Base-by-base conservation (phyloP, 2,797 vertebrate species). In the Adrianichthys oophorus region DNA sequence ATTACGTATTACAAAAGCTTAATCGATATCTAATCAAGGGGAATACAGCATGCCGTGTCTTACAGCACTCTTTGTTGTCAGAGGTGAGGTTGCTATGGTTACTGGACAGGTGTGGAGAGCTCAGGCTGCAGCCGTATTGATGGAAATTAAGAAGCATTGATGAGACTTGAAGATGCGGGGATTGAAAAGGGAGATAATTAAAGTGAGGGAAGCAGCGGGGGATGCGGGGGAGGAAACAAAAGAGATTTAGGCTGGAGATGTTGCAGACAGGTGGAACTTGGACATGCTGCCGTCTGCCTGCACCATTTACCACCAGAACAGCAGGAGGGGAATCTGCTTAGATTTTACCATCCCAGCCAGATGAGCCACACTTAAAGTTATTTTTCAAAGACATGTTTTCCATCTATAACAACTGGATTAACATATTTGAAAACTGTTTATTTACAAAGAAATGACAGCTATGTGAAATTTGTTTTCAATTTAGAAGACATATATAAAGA, bases 11-110 rank as follows among this genome's bases (percentile, higher is more conserved):
- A 91, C 91, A 92, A 92, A 92, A 92, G 89, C 87, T 69, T 90
- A 92, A 93, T 93, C 92, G 90, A 93, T 93, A 93, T 91, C 90
- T 86, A 92, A 93, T 93, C 91, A 92, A 82, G 85, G 84, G 74
- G 86, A 92, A 89, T 88, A 91, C 87, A 87, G 87, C 79, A 74
- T 65, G 74, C 72, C 77, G 59, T 88, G 89, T 90, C 86, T 87
- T 89, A 91, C 90, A 89, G 87, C 89, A 85, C 84, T 86, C 87
- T 88, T 85, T 91, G 87, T 90, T 91, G 90, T 92, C 88, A 87
- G 87, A 90, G 90, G 89, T 91, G 83, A 85, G 64, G 87, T 93
- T 92, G 84, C 90, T 78, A 90, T 87, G 83, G 89, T 72, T 85
- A 91, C 87, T 67, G 87, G 81, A 89, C 88, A 89, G 91, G 88